Percentiles rank a stretch among this genome's conserved stretches.
These are phyloP conservation scores for Siphonodentalium dalli DNA, from an alignment of 2,888 invertebrate species.

Conservation along the genomic window DNA sequence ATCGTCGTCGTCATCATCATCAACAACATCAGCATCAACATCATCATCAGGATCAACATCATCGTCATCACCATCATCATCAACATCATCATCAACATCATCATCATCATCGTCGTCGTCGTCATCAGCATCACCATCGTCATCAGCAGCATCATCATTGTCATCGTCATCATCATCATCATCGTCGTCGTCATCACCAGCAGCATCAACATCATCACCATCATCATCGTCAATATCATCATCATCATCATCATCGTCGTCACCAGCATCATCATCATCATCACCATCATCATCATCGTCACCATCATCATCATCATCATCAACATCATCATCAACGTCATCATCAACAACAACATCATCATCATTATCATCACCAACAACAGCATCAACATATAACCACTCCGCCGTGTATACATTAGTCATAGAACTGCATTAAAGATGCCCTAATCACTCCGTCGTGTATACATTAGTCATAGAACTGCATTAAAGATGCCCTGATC, in stretches of 20 bases:
- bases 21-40: constrained; percentile 15
- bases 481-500: too few relatives aligned
- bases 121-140: too few relatives aligned
- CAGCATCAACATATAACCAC: neutral
- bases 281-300: constrained; percentile 12
- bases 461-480: too few relatives aligned
- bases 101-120: too few relatives aligned
- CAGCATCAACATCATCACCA: constrained; percentile 23
- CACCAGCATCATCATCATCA: too few relatives aligned
- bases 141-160: too few relatives aligned
- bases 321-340: constrained; percentile 21
- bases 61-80: constrained; percentile 19
- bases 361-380: constrained; percentile 3
- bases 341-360: constrained; percentile 24
- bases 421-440: too few relatives aligned
- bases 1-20: neutral
- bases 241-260: constrained; percentile 20
- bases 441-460: too few relatives aligned
- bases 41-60: too few relatives aligned
- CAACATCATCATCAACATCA: neutral
- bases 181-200: constrained; percentile 17
- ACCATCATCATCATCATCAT: constrained; percentile 22
- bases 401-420: too few relatives aligned
- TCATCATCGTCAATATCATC: constrained; percentile 23
- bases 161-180: neutral